phyloP scores from a whole-genome alignment of 2,797 vertebrate species.

The Ataeniobius toweri region DNA sequence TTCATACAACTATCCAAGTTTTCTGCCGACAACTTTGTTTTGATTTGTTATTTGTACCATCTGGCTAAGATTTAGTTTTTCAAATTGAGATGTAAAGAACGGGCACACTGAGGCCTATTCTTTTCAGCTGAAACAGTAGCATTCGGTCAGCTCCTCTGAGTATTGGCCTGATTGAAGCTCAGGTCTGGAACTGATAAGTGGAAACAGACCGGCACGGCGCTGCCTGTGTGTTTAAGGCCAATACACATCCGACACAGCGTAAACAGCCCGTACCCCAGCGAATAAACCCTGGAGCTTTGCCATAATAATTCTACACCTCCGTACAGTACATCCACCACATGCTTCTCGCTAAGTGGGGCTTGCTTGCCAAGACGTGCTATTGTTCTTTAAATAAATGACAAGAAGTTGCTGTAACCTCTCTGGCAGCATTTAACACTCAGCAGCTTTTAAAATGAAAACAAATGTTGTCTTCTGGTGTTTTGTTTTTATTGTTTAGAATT shows the following conservation, averaged over 20 bases:
- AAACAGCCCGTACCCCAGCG: constrained; percentile 62
- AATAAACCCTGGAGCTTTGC: constrained; percentile 64
- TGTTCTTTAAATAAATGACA: constrained; percentile 44
- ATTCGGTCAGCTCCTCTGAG: constrained; percentile 70
- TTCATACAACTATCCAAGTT: constrained; percentile 6
- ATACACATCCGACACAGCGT: constrained; percentile 80
- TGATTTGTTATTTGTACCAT: constrained; percentile 44
- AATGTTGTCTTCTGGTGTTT: neutral
- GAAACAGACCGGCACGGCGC: constrained; percentile 79
- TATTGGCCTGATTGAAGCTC: constrained; percentile 73
- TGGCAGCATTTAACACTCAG: constrained; percentile 8
- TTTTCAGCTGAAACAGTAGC: constrained; percentile 72
- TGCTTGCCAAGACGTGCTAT: constrained; percentile 40
- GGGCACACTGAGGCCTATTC: constrained; percentile 53
- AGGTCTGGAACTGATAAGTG: constrained; percentile 86
- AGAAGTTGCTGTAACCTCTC: constrained; percentile 12
- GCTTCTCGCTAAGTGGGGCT: constrained; percentile 34
- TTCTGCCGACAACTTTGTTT: constrained; percentile 13
- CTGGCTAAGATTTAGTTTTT: constrained; percentile 51
- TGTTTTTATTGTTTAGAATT: neutral
- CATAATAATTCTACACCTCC: constrained; percentile 56
- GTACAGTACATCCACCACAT: constrained; percentile 61
- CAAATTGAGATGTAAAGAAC: constrained; percentile 54
- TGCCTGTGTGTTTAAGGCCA: constrained; percentile 73
- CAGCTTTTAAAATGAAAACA: constrained; percentile 7